Percentiles rank a stretch among this genome's conserved stretches.
Evolutionary conservation across 2,888 invertebrate species (phyloP).

Genomic region (Hypena proboscidalis): DNA sequence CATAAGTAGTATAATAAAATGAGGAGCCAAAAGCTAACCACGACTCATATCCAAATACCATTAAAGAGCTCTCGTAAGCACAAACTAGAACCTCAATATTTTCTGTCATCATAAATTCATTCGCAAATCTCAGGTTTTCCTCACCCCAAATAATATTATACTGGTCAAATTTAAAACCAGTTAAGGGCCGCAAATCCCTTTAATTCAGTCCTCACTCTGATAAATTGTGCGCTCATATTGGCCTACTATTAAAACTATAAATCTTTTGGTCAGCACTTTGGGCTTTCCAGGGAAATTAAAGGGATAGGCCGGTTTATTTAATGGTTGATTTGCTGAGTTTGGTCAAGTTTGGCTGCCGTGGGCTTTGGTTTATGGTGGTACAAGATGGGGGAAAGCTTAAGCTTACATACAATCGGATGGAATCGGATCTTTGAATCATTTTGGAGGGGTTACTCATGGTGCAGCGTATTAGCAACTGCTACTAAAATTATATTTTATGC

Average conservation of each 20-base stretch:
- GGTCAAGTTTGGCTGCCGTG: conserved; percentile 24
- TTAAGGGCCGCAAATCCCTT: conserved; percentile 58
- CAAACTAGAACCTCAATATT: background rate
- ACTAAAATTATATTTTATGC: too few relatives aligned
- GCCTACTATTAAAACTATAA: conserved; percentile 77
- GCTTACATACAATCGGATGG: conserved; percentile 4
- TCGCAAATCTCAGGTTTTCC: conserved; percentile 7
- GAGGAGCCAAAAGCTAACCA: too few relatives aligned
- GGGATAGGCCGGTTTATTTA: conserved; percentile 46
- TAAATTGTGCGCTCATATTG: conserved; percentile 68
- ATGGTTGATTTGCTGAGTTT: conserved; percentile 38
- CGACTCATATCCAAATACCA: too few relatives aligned
- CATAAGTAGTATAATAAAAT: too few relatives aligned
- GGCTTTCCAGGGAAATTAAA: conserved; percentile 53
- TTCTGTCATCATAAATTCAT: conserved; percentile 8
- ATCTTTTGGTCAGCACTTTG: conserved; percentile 59
- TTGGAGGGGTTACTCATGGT: background rate
- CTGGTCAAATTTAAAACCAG: conserved; percentile 57
- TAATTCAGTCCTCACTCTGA: conserved; percentile 65
- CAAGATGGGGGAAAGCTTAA: conserved; percentile 5
- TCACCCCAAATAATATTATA: conserved; percentile 18
- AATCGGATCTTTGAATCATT: conserved; percentile 1
- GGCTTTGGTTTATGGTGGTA: too few relatives aligned
- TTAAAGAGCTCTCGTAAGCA: too few relatives aligned
- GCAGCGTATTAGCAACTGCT: background rate